Conservation (phyloP, 2,888 invertebrate species). For the Spatulosminthurus flaviceps region DNA sequence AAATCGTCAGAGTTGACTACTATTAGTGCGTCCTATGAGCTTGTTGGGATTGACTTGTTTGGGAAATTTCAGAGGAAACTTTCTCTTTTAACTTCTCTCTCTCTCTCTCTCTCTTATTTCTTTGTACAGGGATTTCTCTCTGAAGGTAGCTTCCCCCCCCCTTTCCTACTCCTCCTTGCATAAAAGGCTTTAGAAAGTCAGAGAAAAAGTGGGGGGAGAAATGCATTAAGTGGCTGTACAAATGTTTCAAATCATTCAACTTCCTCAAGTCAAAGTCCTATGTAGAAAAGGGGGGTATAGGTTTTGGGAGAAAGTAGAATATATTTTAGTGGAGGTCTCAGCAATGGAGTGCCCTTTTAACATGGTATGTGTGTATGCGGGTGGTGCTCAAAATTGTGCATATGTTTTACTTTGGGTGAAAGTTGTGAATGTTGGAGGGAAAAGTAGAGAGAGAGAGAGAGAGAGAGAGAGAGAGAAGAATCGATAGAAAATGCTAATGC, state of each 20-base stretch:
- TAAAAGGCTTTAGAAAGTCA: not conserved
- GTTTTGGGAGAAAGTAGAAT: too few relatives aligned
- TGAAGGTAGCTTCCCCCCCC: too few relatives aligned
- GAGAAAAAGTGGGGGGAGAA: not conserved
- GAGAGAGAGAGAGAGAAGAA: not conserved
- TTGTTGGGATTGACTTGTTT: not conserved
- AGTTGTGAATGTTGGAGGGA: not conserved
- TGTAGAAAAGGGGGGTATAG: too few relatives aligned
- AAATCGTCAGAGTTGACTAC: not conserved
- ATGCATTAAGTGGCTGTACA: not conserved
- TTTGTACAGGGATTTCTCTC: not conserved
- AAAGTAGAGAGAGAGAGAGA: not conserved
- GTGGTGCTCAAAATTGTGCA: too few relatives aligned
- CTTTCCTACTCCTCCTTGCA: too few relatives aligned
- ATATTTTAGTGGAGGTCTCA: too few relatives aligned
- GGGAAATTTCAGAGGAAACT: not conserved
- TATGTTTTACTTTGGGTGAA: too few relatives aligned
- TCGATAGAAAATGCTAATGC: conserved; percentile 18
- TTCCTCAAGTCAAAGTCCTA: not conserved
- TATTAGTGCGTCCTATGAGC: too few relatives aligned
- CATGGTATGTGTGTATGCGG: too few relatives aligned
- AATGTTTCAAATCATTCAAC: not conserved
- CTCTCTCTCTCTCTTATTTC: conserved; percentile 6
- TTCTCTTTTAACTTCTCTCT: not conserved
- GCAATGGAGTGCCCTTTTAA: too few relatives aligned